Percentiles rank a stretch among this genome's conserved stretches.
Evolutionary conservation across 2,113 vertebrate genomes (phyloP).

Genomic region (Thamnaconus septentrionalis): DNA sequence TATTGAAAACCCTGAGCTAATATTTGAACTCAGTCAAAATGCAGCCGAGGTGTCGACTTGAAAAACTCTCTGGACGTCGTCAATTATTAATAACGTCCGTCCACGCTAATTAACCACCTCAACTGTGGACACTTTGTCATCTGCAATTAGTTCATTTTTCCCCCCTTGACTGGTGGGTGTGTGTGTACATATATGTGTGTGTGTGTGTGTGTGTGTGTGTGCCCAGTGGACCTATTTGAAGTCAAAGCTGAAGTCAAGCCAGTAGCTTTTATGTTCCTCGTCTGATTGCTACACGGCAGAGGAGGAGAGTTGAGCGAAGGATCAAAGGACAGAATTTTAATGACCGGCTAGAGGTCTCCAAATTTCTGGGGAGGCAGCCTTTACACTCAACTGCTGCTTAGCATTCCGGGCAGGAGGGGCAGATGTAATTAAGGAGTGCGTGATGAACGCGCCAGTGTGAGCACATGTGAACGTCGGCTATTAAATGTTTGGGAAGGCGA

Average conservation of each 20-base stretch:
- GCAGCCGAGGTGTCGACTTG: too few relatives aligned
- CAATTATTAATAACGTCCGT: not conserved
- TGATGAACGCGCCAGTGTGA: slow-evolving; percentile 44
- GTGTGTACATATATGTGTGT: too few relatives aligned
- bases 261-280: slow-evolving; percentile 50
- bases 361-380: slow-evolving; percentile 43
- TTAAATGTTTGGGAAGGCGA: slow-evolving; percentile 58
- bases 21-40: too few relatives aligned
- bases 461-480: slow-evolving; percentile 32
- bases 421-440: slow-evolving; percentile 65
- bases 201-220: not conserved
- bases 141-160: slow-evolving; percentile 10
- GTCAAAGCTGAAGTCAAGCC: slow-evolving; percentile 46
- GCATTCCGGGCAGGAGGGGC: slow-evolving; percentile 55
- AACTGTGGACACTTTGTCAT: slow-evolving; percentile 28
- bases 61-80: not conserved
- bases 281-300: slow-evolving; percentile 45
- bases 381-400: slow-evolving; percentile 55
- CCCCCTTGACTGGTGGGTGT: slow-evolving; percentile 1
- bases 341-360: slow-evolving; percentile 48
- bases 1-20: too few relatives aligned
- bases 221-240: slow-evolving; percentile 43
- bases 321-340: slow-evolving; percentile 71
- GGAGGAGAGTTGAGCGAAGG: slow-evolving; percentile 43
- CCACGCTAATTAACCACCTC: slow-evolving; percentile 20